Evolutionary conservation across 2,797 vertebrate genomes (phyloP).

Genomic region (Sebastes baramenuke): DNA sequence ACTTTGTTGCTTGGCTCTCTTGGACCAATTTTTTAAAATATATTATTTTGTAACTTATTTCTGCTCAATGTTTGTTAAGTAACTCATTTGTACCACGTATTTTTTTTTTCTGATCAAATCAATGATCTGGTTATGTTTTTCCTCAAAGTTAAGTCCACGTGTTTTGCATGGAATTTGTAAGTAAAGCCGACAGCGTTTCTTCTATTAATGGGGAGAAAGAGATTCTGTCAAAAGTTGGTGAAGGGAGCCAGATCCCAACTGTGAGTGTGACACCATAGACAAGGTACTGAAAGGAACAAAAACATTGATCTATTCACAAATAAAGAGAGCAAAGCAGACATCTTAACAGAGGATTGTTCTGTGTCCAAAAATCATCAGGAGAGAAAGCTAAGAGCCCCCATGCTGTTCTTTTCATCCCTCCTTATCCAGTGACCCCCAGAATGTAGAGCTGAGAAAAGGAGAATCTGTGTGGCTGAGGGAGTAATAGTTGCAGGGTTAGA

Average conservation of each 20-base stretch:
- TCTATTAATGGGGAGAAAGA: neutral
- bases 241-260: slow-evolving; percentile 21
- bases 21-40: neutral
- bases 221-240: slow-evolving; percentile 32
- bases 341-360: slow-evolving; percentile 46
- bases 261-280: slow-evolving; percentile 33
- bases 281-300: slow-evolving; percentile 36
- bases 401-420: slow-evolving; percentile 60
- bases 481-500: slow-evolving; percentile 17
- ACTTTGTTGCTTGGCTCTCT: neutral
- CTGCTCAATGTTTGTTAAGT: neutral
- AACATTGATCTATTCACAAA: slow-evolving; percentile 48
- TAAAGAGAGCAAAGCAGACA: slow-evolving; percentile 47
- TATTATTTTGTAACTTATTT: neutral
- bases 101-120: neutral
- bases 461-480: slow-evolving; percentile 35
- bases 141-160: neutral
- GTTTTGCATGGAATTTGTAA: neutral
- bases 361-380: slow-evolving; percentile 40
- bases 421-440: slow-evolving; percentile 26
- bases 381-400: slow-evolving; percentile 39
- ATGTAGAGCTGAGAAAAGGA: slow-evolving; percentile 22
- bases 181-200: neutral
- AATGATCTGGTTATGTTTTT: neutral
- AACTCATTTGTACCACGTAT: neutral